A percentile compares a stretch with the other conserved stretches of the same genome.
Conservation (phyloP, 2,888 invertebrate species). For the Sphinx pinastri region DNA sequence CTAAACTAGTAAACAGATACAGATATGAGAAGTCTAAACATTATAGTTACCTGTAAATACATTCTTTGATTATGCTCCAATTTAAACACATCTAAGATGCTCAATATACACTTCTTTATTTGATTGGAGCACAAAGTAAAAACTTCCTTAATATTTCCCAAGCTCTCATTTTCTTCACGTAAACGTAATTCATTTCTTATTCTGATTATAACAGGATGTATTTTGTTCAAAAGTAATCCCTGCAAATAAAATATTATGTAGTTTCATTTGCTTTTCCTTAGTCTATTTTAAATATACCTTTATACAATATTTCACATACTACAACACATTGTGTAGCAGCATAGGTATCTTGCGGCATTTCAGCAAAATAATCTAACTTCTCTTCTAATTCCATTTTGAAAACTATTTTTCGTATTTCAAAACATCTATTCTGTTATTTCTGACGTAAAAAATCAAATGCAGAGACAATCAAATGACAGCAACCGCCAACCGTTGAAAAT, state of each 20-base stretch:
- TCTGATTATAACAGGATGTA: conserved; percentile 57
- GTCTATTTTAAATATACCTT: too few species aligned
- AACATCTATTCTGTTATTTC: not conserved
- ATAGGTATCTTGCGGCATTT: conserved; percentile 48
- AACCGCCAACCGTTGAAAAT: not conserved
- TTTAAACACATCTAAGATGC: conserved; percentile 69
- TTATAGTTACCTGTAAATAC: conserved; percentile 54
- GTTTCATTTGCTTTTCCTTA: too few species aligned
- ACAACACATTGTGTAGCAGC: conserved; percentile 59
- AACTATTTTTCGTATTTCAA: not conserved
- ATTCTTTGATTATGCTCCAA: conserved; percentile 56
- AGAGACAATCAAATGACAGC: conserved; percentile 2
- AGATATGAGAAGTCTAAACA: too few species aligned
- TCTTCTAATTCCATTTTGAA: conserved; percentile 17
- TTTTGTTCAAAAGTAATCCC: conserved; percentile 56
- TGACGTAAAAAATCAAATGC: not conserved
- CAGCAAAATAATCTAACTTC: conserved; percentile 35
- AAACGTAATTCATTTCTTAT: conserved; percentile 53
- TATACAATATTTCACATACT: conserved; percentile 44
- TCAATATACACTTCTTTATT: conserved; percentile 68
- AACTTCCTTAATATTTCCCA: conserved; percentile 56
- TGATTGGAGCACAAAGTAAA: conserved; percentile 69
- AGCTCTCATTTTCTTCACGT: conserved; percentile 40
- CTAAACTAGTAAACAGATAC: too few species aligned
- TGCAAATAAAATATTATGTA: conserved; percentile 41